These are phyloP conservation scores for Cercopithecus mona DNA, from an alignment of 2,113 vertebrate genomes.

Conservation along the genomic window DNA sequence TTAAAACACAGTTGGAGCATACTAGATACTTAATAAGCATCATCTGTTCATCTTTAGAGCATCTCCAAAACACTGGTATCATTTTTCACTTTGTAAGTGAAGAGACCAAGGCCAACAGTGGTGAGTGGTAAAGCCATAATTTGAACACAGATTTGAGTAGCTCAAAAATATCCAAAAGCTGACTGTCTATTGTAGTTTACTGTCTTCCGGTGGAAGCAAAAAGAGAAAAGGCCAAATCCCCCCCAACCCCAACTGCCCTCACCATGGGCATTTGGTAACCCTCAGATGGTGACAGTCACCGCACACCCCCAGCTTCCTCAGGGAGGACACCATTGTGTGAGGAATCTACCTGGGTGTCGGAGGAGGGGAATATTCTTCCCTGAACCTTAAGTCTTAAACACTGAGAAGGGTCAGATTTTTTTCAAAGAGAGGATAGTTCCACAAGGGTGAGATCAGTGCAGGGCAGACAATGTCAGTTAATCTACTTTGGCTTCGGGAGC, in stretches of 20 bases:
- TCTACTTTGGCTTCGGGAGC: background rate
- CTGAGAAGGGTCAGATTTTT: background rate
- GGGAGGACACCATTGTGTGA: background rate
- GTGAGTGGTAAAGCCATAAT: background rate
- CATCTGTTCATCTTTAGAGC: background rate
- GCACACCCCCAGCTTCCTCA: background rate
- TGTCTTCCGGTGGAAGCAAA: background rate
- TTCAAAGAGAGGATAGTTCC: background rate
- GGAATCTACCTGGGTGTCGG: background rate
- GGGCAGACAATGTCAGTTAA: background rate
- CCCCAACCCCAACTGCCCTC: fast-evolving
- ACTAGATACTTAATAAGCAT: background rate
- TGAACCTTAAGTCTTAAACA: background rate
- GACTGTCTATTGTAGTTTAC: background rate
- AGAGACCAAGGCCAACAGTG: background rate
- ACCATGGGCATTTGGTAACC: background rate
- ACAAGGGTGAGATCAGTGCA: background rate
- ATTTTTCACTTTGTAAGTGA: background rate
- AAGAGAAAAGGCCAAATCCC: background rate
- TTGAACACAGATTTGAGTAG: background rate
- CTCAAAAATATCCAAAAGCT: background rate
- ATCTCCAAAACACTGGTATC: background rate
- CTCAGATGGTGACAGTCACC: fast-evolving
- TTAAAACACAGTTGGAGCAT: background rate
- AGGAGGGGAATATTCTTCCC: background rate